Evolutionary conservation across 1,140 invertebrate genomes (phyloP), one percentile per base, ranked within the genome.

Genomic region (Papilio helenus): DNA sequence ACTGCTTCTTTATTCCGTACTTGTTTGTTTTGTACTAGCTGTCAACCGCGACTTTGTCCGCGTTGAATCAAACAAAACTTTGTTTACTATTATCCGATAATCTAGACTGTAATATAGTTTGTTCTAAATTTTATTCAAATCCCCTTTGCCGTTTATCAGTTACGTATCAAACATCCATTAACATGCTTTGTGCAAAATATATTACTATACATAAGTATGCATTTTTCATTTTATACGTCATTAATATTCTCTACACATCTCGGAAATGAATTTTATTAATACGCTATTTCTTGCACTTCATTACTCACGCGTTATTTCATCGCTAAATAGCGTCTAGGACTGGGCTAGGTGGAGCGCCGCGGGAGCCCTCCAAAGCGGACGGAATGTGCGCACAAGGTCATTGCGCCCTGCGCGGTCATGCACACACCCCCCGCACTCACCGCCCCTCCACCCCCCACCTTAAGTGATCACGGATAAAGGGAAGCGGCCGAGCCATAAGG

Each of bases 331-430:
- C 79, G 84, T 79, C 80, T 86, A 87, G 86, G 81, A 85, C 72
- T 86, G 82, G 88, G 89, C 86, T 84, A 89, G 80, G 79, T 84
- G 84, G 82, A 87, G 86, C 84, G 87, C 89, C 90, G 88, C 87
- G 86, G 88, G 91, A 90, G 88, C 88, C 87, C 90, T 89, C 87
- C 85, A 84, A 89, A 90, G 90, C 88, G 86, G 84, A 49, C 83
- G 92, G 93, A 94, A 94, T 94, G 92, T 88, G 88, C 90, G 87
- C 87, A 88, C 93, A 94, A 94, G 93, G 93, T 94, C 92, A 93
- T 94, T 94, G 92, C 90, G 92, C 93, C 90, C 92, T 88, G 90
- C 89, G 93, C 93, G 93, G 92, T 93, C 91, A 93, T 91, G 91
- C 89, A 89, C 91, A 89, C 88, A 87, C 85, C 85, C 86, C 85